Evolutionary conservation across 2,888 invertebrate species (phyloP).

Genomic region (Zhengitettix transpicula): DNA sequence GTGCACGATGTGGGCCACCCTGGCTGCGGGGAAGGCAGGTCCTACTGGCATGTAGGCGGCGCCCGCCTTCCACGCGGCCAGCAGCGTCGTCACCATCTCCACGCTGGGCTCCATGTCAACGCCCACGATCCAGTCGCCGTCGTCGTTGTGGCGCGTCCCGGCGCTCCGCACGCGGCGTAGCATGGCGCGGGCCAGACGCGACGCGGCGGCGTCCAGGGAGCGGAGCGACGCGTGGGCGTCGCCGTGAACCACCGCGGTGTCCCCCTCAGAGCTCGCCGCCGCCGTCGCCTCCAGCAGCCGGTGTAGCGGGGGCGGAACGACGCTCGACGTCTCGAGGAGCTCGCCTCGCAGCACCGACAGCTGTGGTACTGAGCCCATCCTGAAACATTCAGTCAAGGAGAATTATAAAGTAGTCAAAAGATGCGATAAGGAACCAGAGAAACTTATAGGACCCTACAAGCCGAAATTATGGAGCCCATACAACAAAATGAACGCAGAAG

Average conservation of each 20-base stretch:
- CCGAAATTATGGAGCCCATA: too few relatives aligned
- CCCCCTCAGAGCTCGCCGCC: not conserved
- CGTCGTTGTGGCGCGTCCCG: slow-evolving; percentile 30
- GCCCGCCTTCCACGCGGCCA: slow-evolving; percentile 66
- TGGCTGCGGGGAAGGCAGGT: slow-evolving; percentile 46
- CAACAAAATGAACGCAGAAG: too few relatives aligned
- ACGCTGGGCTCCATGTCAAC: slow-evolving; percentile 67
- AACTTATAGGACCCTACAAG: too few relatives aligned
- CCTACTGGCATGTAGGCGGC: slow-evolving; percentile 75
- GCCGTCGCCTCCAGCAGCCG: slow-evolving; percentile 31
- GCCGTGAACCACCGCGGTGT: not conserved
- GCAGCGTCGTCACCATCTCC: slow-evolving; percentile 42
- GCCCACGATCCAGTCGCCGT: slow-evolving; percentile 57
- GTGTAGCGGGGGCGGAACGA: slow-evolving; percentile 24
- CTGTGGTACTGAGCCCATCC: slow-evolving; percentile 61
- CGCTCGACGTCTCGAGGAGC: slow-evolving; percentile 5
- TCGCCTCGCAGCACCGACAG: slow-evolving; percentile 39
- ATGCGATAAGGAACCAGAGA: too few relatives aligned
- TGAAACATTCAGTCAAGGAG: too few relatives aligned
- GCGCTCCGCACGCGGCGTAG: slow-evolving; percentile 24
- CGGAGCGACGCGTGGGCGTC: slow-evolving; percentile 25
- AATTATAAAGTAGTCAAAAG: too few relatives aligned
- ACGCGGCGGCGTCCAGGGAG: slow-evolving; percentile 36
- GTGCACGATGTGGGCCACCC: slow-evolving; percentile 57
- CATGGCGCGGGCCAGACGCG: slow-evolving; percentile 39